Evolutionary conservation across 2,888 invertebrate genomes (phyloP), one percentile per base, ranked within the genome.

Genomic region (Drosophila paranaensis): DNA sequence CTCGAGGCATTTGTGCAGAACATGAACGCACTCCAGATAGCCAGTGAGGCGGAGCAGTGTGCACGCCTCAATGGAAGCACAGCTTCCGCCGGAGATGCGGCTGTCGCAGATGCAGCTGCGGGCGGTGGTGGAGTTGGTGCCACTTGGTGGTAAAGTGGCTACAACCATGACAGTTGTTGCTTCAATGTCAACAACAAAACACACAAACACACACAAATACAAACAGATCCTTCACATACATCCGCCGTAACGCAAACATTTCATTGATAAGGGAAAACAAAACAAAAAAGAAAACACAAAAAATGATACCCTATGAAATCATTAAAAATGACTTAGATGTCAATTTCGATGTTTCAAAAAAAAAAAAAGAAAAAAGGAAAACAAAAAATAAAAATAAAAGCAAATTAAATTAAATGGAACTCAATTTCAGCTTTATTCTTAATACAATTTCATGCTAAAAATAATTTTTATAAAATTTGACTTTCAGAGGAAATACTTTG

Each of bases 1-100:
- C 77, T 93, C 50, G 93, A 93, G 56, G 89, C 88, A 40, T 92
- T 92, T 77, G 92, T 92, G 54, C 91, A 92, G 62, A 92, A 92
- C 66, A 90, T 92, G 81, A 91, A 81, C 65, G 84, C 91, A 0
- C 75, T 92, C 51, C 92, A 92, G 64, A 89, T 93, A 58, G 86
- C 90, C 46, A 68, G 57, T 20, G 91, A 90, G 60, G 79, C 79
- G 10, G 92, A 92, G 77, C 92, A 90, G 76, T 90, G 92, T 71
- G 80, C 89, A 42, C 87, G 88, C 42, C 64, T 91, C 8, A 91
- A 91, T 68, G 90, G 88, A 25, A 72, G 78, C 14, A 76, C 82
- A 6, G 71, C 72, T 48, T 65, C 76, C n/a, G 74, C 79, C 53
- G 77, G 67, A 40, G 83, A 82, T 53, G 72, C 75, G 6, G 56